Percentiles rank a stretch among this genome's conserved stretches.
phyloP scores from a whole-genome alignment of 1,140 invertebrate genomes.

The Aleiodes sp. region DNA sequence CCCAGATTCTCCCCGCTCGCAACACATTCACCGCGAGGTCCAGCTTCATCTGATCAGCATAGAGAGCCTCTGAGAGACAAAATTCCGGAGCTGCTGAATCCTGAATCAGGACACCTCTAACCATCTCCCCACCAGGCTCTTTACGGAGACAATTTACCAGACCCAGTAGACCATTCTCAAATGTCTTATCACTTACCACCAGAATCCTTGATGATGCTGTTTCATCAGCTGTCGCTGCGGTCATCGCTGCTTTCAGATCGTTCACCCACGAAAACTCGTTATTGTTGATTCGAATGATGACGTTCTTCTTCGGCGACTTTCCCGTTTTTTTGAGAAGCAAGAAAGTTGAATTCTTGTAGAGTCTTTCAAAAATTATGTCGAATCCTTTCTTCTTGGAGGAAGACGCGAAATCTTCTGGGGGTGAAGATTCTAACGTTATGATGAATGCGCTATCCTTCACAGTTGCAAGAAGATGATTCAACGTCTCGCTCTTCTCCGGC shows the following conservation, averaged over 20 bases:
- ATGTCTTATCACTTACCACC: constrained; percentile 71
- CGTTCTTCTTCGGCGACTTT: constrained; percentile 43
- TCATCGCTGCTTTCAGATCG: constrained; percentile 66
- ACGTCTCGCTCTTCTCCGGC: constrained; percentile 16
- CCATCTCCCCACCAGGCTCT: constrained; percentile 74
- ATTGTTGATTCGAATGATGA: constrained; percentile 52
- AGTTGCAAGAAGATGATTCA: constrained; percentile 49
- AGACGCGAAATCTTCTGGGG: constrained; percentile 23
- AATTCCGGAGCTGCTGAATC: constrained; percentile 75
- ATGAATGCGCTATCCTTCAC: constrained; percentile 64
- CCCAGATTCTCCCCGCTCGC: constrained; percentile 70
- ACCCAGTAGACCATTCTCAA: constrained; percentile 83
- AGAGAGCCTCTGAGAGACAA: constrained; percentile 71
- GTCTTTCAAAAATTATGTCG: constrained; percentile 52
- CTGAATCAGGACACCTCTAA: constrained; percentile 72
- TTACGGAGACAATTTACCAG: constrained; percentile 78
- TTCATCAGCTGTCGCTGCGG: constrained; percentile 59
- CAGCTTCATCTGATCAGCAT: constrained; percentile 72
- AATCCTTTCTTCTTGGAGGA: constrained; percentile 41
- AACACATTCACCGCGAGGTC: constrained; percentile 84
- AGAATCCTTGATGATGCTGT: constrained; percentile 57
- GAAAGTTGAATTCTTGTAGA: constrained; percentile 42
- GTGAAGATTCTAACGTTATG: constrained; percentile 58
- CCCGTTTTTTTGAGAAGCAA: constrained; percentile 53
- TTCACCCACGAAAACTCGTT: constrained; percentile 66